phyloP scores from a whole-genome alignment of 2,113 vertebrate species.

The Podarcis cretensis region DNA sequence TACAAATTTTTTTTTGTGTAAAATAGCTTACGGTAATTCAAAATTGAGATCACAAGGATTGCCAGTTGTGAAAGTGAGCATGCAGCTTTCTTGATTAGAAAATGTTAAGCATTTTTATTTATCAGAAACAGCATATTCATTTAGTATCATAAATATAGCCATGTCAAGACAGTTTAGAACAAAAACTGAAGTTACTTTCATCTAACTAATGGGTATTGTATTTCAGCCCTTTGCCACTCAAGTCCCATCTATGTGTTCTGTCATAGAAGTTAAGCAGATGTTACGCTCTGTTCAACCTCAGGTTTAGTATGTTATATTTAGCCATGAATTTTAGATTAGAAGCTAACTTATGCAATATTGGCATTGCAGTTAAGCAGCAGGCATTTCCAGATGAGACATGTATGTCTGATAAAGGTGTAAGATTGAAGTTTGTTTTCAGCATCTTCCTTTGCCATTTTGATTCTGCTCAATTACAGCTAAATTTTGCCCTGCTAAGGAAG shows the following conservation, averaged over 20 bases:
- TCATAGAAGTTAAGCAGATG: neutral
- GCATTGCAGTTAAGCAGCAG: neutral
- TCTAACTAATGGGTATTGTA: neutral
- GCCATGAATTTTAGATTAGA: neutral
- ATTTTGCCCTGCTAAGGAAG: neutral
- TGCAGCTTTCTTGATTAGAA: neutral
- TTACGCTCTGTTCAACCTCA: neutral
- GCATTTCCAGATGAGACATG: neutral
- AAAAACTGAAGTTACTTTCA: conserved; percentile 1
- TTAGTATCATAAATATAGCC: conserved; percentile 5
- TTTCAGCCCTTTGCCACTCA: neutral
- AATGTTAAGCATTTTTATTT: conserved; percentile 14
- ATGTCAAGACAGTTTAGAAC: conserved; percentile 3
- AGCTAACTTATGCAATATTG: neutral
- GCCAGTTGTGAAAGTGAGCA: neutral
- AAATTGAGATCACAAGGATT: neutral
- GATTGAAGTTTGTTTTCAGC: neutral
- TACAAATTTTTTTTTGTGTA: too few species aligned
- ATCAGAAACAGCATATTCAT: neutral
- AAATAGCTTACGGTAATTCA: neutral
- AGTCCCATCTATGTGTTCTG: neutral
- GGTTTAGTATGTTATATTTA: neutral
- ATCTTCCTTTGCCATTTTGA: neutral
- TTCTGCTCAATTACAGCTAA: neutral
- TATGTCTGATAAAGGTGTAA: neutral